Evolutionary conservation across 2,888 invertebrate species (phyloP).

Genomic region (Philonicus albiceps): DNA sequence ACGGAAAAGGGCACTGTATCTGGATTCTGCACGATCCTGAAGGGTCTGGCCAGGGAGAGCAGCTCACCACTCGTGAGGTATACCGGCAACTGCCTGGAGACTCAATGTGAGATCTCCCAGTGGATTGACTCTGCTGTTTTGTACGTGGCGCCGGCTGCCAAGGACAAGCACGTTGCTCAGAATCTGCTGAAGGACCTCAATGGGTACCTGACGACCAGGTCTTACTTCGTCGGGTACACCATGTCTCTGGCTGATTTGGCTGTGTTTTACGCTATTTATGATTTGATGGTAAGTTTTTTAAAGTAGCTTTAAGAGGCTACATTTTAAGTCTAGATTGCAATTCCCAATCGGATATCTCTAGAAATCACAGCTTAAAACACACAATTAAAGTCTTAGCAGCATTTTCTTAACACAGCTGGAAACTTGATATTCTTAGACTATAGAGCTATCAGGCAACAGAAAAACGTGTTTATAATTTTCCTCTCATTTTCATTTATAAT

Average conservation of each 20-base stretch:
- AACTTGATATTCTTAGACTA: too few relatives aligned
- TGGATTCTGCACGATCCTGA: slow-evolving; percentile 67
- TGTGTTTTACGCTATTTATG: slow-evolving; percentile 72
- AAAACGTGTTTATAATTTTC: too few relatives aligned
- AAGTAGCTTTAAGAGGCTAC: too few relatives aligned
- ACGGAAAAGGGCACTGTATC: slow-evolving; percentile 63
- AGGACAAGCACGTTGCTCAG: slow-evolving; percentile 57
- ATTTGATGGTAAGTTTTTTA: slow-evolving; percentile 69
- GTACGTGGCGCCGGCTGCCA: slow-evolving; percentile 58
- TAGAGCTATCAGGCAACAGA: too few relatives aligned
- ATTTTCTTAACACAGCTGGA: too few relatives aligned
- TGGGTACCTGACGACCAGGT: slow-evolving; percentile 64
- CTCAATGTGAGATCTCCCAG: slow-evolving; percentile 66
- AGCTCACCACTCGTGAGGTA: slow-evolving; percentile 57
- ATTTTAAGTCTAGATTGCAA: too few relatives aligned
- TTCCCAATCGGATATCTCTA: too few relatives aligned
- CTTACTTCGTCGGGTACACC: slow-evolving; percentile 68
- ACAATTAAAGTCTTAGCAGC: too few relatives aligned
- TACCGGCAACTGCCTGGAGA: slow-evolving; percentile 53
- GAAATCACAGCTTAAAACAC: too few relatives aligned
- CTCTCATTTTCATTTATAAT: too few relatives aligned
- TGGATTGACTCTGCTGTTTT: slow-evolving; percentile 73
- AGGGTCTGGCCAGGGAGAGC: slow-evolving; percentile 64
- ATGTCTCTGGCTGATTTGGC: slow-evolving; percentile 75
- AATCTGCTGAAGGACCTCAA: slow-evolving; percentile 66